phyloP scores from a whole-genome alignment of 2,888 invertebrate genomes.

The Protula sp. region DNA sequence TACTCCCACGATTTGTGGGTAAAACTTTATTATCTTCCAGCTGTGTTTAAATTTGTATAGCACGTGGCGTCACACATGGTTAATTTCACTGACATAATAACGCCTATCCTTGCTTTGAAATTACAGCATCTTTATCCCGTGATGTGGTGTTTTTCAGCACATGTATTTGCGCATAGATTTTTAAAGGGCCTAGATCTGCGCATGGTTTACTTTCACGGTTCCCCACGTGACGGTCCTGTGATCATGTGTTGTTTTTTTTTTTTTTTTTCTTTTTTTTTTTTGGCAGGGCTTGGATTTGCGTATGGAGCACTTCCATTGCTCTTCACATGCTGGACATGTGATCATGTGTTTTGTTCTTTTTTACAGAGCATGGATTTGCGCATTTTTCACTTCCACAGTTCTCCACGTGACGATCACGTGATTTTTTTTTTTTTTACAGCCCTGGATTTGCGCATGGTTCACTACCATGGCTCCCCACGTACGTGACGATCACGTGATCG shows the following conservation, averaged over 20 bases:
- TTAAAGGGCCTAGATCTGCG: not conserved
- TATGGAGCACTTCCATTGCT: constrained; percentile 90
- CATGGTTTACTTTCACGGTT: not conserved
- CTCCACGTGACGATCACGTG: too few species aligned
- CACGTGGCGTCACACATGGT: too few species aligned
- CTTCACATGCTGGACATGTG: constrained; percentile 43
- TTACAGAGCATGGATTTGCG: too few species aligned
- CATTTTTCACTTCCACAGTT: too few species aligned
- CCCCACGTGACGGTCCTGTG: too few species aligned
- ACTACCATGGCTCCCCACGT: constrained; percentile 90
- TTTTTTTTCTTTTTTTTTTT: not conserved
- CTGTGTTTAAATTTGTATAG: too few species aligned
- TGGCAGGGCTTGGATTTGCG: constrained; percentile 78
- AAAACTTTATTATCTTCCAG: too few species aligned
- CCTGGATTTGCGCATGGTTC: constrained; percentile 85
- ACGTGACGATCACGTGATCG: constrained; percentile 52
- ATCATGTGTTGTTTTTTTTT: not conserved
- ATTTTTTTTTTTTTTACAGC: constrained; percentile 60
- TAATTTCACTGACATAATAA: too few species aligned
- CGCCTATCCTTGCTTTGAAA: too few species aligned
- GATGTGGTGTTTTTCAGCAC: not conserved
- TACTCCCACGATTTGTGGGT: too few species aligned
- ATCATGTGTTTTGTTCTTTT: not conserved
- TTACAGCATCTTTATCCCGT: too few species aligned
- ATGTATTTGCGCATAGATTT: not conserved